phyloP scores from a whole-genome alignment of 2,113 vertebrate genomes.

The Balaenoptera acutorostrata region DNA sequence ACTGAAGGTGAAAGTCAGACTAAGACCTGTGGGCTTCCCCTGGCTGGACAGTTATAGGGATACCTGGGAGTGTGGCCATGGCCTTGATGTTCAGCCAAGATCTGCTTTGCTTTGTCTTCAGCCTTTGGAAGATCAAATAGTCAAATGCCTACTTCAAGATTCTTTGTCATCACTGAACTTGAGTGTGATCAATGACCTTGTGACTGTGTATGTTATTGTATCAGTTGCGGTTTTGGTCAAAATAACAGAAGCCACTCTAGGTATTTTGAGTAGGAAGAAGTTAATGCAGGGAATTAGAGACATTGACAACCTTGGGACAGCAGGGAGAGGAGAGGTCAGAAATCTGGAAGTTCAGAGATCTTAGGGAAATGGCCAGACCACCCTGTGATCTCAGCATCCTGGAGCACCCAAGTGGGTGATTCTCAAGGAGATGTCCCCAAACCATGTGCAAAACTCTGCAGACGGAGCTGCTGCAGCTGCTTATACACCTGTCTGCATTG shows the following conservation, averaged over 20 bases:
- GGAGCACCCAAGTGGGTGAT: background rate
- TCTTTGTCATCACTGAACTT: background rate
- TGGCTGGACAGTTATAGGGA: background rate
- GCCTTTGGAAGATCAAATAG: background rate
- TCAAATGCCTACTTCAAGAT: background rate
- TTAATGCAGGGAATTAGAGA: background rate
- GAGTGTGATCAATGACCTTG: background rate
- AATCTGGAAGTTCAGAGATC: background rate
- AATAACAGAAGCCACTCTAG: background rate
- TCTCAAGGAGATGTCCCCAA: background rate
- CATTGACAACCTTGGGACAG: background rate
- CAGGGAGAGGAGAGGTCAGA: background rate
- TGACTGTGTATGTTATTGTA: background rate
- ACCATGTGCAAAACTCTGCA: background rate
- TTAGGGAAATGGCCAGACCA: background rate
- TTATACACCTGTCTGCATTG: background rate
- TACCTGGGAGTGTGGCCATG: background rate
- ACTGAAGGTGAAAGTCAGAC: background rate
- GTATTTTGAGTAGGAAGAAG: background rate
- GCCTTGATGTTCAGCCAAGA: background rate
- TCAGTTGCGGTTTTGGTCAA: background rate
- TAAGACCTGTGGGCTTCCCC: background rate
- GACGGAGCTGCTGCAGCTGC: background rate
- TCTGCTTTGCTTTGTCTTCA: background rate
- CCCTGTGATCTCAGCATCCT: background rate